A percentile compares a stretch with the other conserved stretches of the same genome.
These are phyloP conservation scores for Himantopus leucocephalus DNA, from an alignment of 2,113 vertebrate genomes.

Conservation along the genomic window DNA sequence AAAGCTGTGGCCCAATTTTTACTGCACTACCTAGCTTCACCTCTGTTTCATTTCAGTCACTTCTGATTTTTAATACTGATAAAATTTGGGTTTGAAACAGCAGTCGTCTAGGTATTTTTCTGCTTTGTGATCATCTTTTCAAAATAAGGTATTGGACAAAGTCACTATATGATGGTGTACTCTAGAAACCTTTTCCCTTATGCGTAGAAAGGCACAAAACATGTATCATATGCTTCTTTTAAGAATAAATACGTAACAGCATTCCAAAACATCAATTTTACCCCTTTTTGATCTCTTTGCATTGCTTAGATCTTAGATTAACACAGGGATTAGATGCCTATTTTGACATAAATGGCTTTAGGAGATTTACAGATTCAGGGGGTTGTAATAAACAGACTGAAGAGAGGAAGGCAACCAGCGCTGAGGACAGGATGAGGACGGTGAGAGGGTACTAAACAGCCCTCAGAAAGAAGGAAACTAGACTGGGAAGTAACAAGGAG, in stretches of 20 bases:
- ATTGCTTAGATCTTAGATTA: neutral
- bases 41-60: neutral
- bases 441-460: neutral
- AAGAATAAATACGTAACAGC: neutral
- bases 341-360: neutral
- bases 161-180: neutral
- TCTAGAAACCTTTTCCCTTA: neutral
- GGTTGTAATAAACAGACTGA: neutral
- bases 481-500: neutral
- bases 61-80: neutral
- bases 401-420: neutral
- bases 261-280: neutral
- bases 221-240: fast-evolving
- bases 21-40: neutral
- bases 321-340: neutral
- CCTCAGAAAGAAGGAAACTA: neutral
- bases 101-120: neutral
- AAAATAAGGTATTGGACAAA: neutral
- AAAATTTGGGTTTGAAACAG: neutral
- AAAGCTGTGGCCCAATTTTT: neutral
- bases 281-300: neutral
- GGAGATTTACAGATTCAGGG: neutral
- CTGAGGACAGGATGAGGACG: neutral
- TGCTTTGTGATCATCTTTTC: neutral
- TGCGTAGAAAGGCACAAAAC: neutral